Base-by-base conservation (phyloP, 2,888 invertebrate genomes). In the Acronicta alni region DNA sequence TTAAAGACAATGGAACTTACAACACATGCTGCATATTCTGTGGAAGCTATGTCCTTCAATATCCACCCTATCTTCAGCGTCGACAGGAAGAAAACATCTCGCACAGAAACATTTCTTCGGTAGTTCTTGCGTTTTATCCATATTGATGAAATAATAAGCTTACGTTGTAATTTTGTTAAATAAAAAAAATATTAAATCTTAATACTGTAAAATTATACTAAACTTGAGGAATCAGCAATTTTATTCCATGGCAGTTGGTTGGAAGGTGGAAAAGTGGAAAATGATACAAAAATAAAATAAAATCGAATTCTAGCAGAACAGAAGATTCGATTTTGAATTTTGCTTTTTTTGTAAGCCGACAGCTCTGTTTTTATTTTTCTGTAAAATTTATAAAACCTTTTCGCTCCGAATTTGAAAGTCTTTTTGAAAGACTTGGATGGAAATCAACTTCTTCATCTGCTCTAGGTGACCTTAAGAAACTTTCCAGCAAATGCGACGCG, bases 11-110 rank as follows among this genome's bases (percentile, higher is more conserved):
- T 43, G 14, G n/a, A 32, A 90, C 93, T 92, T 77, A 93, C 93
- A 93, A 63, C 93, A 93, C 81, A 84, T 89, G 67, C 92, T 88
- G 68, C 93, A 94, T 38, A 85, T 77, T 57, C 82, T 86, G 57
- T 94, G 93, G 65, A 92, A 94, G 65, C 86, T 88, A 49, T 93
- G 92, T 17, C 89, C 90, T 55, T 89, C 92, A 9, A 93, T 86
- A 48, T 90, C 89, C 6, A 93, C 88, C 72, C 78, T 87, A 41
- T 94, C 93, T 32, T 88, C 87, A 0, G 81, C 55, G 2, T 89
- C 89, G 12, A 94, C 77, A 0, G 92, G 89, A 30, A 88, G 79
- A 70, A 93, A 93, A 76, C 93, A 94, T 77, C 92, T 82, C 43
- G 92, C 84, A 77, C 93, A 94, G 70, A 87, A 93, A 75, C 88